phyloP scores from a whole-genome alignment of 2,797 vertebrate species.

The Botia almorhae region DNA sequence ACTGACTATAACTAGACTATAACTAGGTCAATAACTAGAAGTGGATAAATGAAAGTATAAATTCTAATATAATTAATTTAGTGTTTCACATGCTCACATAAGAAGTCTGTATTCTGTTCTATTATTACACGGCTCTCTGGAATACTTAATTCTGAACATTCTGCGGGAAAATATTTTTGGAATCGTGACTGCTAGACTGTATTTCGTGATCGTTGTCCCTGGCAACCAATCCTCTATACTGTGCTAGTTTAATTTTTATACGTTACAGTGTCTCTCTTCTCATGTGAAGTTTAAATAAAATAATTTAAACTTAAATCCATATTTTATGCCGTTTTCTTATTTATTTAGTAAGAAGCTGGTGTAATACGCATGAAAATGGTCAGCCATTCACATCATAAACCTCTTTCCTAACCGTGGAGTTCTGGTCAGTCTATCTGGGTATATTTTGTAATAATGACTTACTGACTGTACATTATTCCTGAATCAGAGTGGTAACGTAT shows the following conservation, averaged over 20 bases:
- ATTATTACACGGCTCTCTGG: not conserved
- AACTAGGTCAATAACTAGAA: not conserved
- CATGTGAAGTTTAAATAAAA: not conserved
- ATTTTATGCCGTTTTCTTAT: too few species aligned
- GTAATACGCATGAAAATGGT: too few species aligned
- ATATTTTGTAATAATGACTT: too few species aligned
- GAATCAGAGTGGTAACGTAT: not conserved
- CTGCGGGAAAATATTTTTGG: not conserved
- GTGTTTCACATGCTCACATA: not conserved
- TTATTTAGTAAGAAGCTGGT: too few species aligned
- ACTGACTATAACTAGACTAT: not conserved
- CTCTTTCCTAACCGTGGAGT: too few species aligned
- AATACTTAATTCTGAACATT: not conserved
- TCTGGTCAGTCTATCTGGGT: too few species aligned
- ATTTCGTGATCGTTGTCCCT: not conserved
- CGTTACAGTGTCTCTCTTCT: not conserved
- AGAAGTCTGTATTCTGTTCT: constrained; percentile 16
- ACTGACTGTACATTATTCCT: not conserved
- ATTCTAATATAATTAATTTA: not conserved
- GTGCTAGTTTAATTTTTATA: too few species aligned
- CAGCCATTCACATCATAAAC: too few species aligned
- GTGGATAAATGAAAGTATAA: not conserved
- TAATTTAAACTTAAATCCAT: too few species aligned
- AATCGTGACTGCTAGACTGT: too few species aligned
- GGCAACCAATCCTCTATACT: not conserved